These are phyloP conservation scores for Thereva nobilitata DNA, from an alignment of 2,888 invertebrate species.

Conservation along the genomic window DNA sequence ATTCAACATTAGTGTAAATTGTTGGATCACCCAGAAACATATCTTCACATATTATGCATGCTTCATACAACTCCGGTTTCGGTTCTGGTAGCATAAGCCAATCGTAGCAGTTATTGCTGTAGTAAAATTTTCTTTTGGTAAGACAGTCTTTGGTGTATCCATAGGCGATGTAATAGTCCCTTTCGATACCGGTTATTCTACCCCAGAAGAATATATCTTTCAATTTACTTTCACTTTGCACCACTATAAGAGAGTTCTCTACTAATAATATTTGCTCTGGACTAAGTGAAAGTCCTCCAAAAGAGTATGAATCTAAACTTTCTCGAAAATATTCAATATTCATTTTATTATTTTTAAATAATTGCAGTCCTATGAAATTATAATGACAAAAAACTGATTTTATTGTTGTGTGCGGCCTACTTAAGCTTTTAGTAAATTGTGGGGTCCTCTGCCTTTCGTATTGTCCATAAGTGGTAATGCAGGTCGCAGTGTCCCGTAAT, in stretches of 20 bases:
- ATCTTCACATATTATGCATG: conserved; percentile 50
- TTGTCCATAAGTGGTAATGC: no score
- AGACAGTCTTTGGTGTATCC: conserved; percentile 77
- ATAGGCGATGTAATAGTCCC: conserved; percentile 82
- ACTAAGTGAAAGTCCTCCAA: conserved; percentile 70
- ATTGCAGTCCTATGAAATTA: no score
- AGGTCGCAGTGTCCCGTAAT: no score
- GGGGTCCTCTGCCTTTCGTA: no score
- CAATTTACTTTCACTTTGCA: conserved; percentile 86
- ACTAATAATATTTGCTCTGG: conserved; percentile 73
- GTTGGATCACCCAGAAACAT: conserved; percentile 54
- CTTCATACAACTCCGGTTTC: conserved; percentile 50
- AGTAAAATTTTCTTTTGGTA: conserved; percentile 73
- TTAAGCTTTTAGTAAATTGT: no score
- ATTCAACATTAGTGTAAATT: conserved; percentile 47
- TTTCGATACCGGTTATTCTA: conserved; percentile 72
- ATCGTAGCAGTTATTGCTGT: conserved; percentile 72
- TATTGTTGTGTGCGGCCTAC: no score
- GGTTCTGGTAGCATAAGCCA: conserved; percentile 68
- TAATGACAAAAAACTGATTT: no score
- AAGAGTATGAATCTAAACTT: conserved; percentile 54
- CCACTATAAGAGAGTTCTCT: conserved; percentile 75
- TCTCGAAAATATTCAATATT: conserved; percentile 54
- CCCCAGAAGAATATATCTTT: conserved; percentile 84
- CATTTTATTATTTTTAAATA: conserved; percentile 45